phyloP scores from a whole-genome alignment of 2,888 invertebrate species.

The Luperina nickerlii region DNA sequence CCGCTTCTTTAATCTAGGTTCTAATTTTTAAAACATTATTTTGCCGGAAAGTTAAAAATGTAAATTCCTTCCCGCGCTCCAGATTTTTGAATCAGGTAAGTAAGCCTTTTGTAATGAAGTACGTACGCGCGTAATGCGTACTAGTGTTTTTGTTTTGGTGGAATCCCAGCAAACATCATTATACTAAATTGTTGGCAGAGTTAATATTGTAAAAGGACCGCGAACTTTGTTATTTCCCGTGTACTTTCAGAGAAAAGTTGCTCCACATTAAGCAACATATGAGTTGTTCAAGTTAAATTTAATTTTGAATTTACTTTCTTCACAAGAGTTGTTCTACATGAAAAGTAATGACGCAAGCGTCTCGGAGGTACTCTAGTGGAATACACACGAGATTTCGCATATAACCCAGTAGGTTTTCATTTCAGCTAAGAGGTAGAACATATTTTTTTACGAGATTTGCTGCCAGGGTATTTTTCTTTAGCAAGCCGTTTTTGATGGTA shows the following conservation, averaged over 20 bases:
- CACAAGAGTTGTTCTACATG: constrained; percentile 54
- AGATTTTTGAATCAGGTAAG: constrained; percentile 81
- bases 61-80: constrained; percentile 79
- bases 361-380: constrained; percentile 53
- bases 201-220: constrained; percentile 66
- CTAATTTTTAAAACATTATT: constrained; percentile 74
- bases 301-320: constrained; percentile 63
- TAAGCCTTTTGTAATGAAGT: constrained; percentile 87
- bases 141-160: constrained; percentile 77
- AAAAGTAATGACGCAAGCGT: constrained; percentile 61
- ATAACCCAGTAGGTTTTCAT: constrained; percentile 59
- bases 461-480: constrained; percentile 48
- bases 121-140: constrained; percentile 76
- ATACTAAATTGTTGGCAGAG: constrained; percentile 61
- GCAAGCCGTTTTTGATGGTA: constrained; percentile 30
- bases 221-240: constrained; percentile 48
- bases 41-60: constrained; percentile 78
- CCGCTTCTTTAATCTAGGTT: constrained; percentile 71
- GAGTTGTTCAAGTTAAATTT: constrained; percentile 63
- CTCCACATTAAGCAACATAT: constrained; percentile 56
- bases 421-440: constrained; percentile 55
- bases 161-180: constrained; percentile 66
- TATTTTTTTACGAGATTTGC: constrained; percentile 56
- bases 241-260: constrained; percentile 52
- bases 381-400: constrained; percentile 58